Percentiles rank a stretch among this genome's conserved stretches.
phyloP scores from a whole-genome alignment of 2,113 vertebrate genomes.

The Anoplopoma fimbria region DNA sequence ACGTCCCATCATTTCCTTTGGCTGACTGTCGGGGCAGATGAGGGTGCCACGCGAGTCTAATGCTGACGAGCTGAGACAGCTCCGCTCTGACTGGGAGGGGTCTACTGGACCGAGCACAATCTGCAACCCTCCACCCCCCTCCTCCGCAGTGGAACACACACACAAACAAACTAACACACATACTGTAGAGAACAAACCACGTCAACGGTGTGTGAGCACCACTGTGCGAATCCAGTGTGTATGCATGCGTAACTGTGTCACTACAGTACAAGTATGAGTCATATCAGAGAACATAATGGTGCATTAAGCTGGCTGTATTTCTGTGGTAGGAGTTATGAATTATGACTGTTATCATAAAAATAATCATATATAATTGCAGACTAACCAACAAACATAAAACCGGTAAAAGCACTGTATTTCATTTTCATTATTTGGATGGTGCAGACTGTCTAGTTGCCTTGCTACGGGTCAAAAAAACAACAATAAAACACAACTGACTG shows the following conservation, averaged over 20 bases:
- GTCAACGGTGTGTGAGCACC: slow-evolving; percentile 47
- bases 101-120: slow-evolving; percentile 71
- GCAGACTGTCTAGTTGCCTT: neutral
- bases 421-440: neutral
- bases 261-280: slow-evolving; percentile 56
- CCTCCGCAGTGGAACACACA: slow-evolving; percentile 3
- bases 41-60: slow-evolving; percentile 68
- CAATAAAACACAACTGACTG: neutral
- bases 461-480: neutral
- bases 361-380: neutral
- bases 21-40: slow-evolving; percentile 78
- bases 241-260: slow-evolving; percentile 62
- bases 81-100: slow-evolving; percentile 72
- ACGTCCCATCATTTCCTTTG: slow-evolving; percentile 75
- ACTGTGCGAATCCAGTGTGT: slow-evolving; percentile 46
- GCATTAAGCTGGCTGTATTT: slow-evolving; percentile 15
- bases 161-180: slow-evolving; percentile 44
- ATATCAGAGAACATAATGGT: slow-evolving; percentile 18
- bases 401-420: neutral
- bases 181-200: slow-evolving; percentile 29
- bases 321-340: neutral
- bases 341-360: neutral
- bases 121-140: slow-evolving; percentile 24
- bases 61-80: slow-evolving; percentile 79
- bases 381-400: neutral